phyloP scores from a whole-genome alignment of 1,140 invertebrate species.

The Caenorhabditis briggsae region DNA sequence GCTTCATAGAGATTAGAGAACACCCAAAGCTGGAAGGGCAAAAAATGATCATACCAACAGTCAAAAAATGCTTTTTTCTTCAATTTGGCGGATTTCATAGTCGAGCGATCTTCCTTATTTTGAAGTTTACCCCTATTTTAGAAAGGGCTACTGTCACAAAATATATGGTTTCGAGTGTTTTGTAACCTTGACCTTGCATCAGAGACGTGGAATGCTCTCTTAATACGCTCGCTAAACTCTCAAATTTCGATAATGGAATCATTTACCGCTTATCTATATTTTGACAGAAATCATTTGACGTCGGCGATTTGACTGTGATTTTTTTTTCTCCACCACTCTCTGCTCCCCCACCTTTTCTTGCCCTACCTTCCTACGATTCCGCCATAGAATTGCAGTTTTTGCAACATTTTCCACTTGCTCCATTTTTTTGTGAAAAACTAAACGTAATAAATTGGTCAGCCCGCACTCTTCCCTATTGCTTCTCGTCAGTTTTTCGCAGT shows the following conservation, averaged over 20 bases:
- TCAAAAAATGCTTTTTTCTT: too few species aligned
- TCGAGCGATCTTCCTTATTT: too few species aligned
- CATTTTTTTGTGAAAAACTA: slow-evolving; percentile 9
- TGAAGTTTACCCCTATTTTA: too few species aligned
- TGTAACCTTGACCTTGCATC: not conserved
- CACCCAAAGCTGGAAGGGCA: too few species aligned
- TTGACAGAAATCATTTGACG: slow-evolving; percentile 55
- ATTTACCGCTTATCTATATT: slow-evolving; percentile 54
- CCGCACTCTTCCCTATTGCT: not conserved
- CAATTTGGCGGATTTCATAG: too few species aligned
- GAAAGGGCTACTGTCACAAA: too few species aligned
- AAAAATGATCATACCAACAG: too few species aligned
- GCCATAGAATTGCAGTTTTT: slow-evolving; percentile 14
- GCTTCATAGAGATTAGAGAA: not conserved
- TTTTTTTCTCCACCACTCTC: too few species aligned
- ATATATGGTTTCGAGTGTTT: not conserved
- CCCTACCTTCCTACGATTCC: slow-evolving; percentile 32
- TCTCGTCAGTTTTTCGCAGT: not conserved
- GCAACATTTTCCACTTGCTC: not conserved
- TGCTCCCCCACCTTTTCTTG: not conserved
- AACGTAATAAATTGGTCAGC: not conserved
- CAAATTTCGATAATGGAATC: slow-evolving; percentile 52
- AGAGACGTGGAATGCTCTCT: slow-evolving; percentile 49
- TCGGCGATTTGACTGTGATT: slow-evolving; percentile 32
- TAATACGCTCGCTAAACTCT: slow-evolving; percentile 49